A percentile compares a stretch with the other conserved stretches of the same genome.
These are phyloP conservation scores for Petrophora chlorosata DNA, from an alignment of 2,888 invertebrate species.

Conservation along the genomic window DNA sequence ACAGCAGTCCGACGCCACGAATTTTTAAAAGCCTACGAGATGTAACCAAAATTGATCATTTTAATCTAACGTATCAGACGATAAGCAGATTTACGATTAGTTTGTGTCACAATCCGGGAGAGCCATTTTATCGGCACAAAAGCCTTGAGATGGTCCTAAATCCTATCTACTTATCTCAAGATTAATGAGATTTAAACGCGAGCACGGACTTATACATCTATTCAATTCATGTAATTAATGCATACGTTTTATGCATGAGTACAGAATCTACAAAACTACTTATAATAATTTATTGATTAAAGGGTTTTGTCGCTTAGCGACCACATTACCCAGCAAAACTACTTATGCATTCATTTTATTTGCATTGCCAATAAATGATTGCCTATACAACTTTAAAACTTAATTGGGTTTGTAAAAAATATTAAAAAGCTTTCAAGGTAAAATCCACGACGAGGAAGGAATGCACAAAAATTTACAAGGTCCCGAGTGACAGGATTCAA, in stretches of 20 bases:
- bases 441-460: slow-evolving; percentile 3
- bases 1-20: too few species aligned
- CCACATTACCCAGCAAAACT: too few species aligned
- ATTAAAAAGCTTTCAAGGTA: slow-evolving; percentile 6
- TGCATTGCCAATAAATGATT: too few species aligned
- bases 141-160: slow-evolving; percentile 67
- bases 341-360: too few species aligned
- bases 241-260: not conserved
- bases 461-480: slow-evolving; percentile 8
- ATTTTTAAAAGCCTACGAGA: too few species aligned
- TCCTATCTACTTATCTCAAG: slow-evolving; percentile 69
- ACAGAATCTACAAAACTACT: not conserved
- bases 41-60: too few species aligned
- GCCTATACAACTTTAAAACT: too few species aligned
- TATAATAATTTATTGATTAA: too few species aligned
- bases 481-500: slow-evolving; percentile 20
- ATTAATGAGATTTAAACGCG: slow-evolving; percentile 53
- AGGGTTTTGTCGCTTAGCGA: too few species aligned
- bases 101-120: slow-evolving; percentile 39
- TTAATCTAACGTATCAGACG: not conserved
- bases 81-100: slow-evolving; percentile 20
- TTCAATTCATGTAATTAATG: not conserved
- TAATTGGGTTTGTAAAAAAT: slow-evolving; percentile 15
- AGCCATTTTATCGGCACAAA: slow-evolving; percentile 61
- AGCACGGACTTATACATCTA: slow-evolving; percentile 7